Conservation (phyloP, 2,113 vertebrate species). For the Rhineura floridana region DNA sequence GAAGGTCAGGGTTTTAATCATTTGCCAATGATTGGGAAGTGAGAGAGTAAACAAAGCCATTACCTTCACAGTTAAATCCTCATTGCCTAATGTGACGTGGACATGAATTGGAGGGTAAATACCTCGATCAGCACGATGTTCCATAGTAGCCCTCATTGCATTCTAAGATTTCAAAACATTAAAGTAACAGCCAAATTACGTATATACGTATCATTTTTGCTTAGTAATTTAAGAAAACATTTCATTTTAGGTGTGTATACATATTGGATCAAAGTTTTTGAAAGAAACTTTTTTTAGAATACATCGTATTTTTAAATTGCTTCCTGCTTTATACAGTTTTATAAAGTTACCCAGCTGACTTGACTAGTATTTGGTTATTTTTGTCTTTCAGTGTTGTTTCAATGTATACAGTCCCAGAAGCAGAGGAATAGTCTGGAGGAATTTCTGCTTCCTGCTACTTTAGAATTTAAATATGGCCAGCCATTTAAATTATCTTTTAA, state of each 20-base stretch:
- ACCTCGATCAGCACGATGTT: constrained; percentile 83
- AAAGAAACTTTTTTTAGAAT: not conserved
- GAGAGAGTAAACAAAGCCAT: not conserved
- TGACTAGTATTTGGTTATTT: not conserved
- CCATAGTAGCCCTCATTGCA: constrained; percentile 97
- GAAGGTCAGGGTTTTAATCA: not conserved
- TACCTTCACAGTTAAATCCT: constrained; percentile 96
- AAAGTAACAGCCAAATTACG: constrained; percentile 6
- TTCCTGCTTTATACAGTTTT: not conserved
- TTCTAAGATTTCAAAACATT: constrained; percentile 80
- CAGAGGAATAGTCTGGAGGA: not conserved
- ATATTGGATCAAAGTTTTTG: not conserved
- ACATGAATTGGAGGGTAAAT: constrained; percentile 87
- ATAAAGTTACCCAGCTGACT: not conserved
- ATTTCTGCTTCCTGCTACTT: not conserved
- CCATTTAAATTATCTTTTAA: not conserved
- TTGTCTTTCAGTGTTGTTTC: not conserved
- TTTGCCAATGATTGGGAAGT: not conserved
- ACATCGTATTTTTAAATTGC: too few relatives aligned
- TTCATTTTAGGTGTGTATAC: not conserved
- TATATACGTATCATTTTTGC: not conserved
- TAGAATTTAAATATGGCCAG: not conserved
- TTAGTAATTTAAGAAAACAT: not conserved
- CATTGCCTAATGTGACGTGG: constrained; percentile 84
- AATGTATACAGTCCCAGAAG: not conserved